Base-by-base conservation (phyloP, 2,888 invertebrate species). In the Argyresthia albistria region DNA sequence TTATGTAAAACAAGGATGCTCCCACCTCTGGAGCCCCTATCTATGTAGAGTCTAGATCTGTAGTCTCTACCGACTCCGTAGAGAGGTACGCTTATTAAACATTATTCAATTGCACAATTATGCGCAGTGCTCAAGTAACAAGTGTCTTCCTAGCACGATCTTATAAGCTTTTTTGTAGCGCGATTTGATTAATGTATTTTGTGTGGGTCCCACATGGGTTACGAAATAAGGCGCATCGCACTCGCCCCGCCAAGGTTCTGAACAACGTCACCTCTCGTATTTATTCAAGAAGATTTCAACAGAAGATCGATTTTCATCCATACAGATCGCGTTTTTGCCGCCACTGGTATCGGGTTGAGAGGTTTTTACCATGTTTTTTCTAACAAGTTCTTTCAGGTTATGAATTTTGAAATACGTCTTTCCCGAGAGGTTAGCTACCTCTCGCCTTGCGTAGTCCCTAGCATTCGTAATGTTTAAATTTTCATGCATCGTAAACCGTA, bases 201-300 rank as follows among this genome's bases (percentile, higher is more conserved):
- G 4, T 6, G 39, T 36, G 15, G 56, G 60, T 78, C 76, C 75
- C 70, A 71, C 81, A 80, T 36, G 15, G 56, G 60, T 78, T 76
- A 76, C 70, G 71, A 81, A 80, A 80, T 75, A 72, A 70, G 69
- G 70, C 76, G 74, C 73, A 74, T 74, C 74, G 60, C 60, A 35
- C 35, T 60, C 61, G 25, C 14, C 14, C 12, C 43, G 6, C 51
- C 81, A 79, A 84, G 84, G 84, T 76, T 80, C 70, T 56, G 59
- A 62, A 59, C 73, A 78, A 74, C 84, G 84, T 86, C 84, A 84
- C 65, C 60, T 65, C 62, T 65, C 67, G 70, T 66, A 76, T 81
- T 80, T 83, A 82, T 73, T 78, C 76, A 71, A 65, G 74, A 66
- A 65, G 63, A 67, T 80, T 79, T 78, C 76, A 67, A 77, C 74